Conservation (phyloP, 2,113 vertebrate genomes). For the Steatornis caripensis region DNA sequence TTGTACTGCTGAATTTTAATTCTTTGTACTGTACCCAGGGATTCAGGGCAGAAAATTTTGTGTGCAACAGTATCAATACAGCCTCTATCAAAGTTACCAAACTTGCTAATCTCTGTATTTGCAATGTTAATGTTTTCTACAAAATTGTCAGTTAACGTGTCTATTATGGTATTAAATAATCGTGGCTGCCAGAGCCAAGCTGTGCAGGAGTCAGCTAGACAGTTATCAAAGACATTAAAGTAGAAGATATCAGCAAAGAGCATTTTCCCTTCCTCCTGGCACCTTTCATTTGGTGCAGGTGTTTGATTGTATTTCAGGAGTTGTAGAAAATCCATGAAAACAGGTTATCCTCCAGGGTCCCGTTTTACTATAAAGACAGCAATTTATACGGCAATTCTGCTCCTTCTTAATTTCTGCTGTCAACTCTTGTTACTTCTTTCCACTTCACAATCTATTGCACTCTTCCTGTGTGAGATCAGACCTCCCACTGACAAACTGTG, state of each 20-base stretch:
- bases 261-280: background rate
- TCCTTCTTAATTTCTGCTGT: background rate
- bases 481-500: background rate
- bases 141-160: slow-evolving; percentile 15
- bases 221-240: background rate
- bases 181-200: background rate
- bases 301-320: background rate
- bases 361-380: background rate
- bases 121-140: background rate
- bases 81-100: background rate
- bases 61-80: background rate
- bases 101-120: slow-evolving; percentile 22
- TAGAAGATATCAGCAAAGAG: background rate
- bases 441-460: background rate
- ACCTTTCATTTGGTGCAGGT: background rate
- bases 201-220: background rate
- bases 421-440: background rate
- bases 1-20: slow-evolving; percentile 30
- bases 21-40: background rate
- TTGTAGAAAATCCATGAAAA: background rate
- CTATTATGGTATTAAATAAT: slow-evolving; percentile 3
- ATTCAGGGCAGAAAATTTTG: background rate
- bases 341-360: background rate
- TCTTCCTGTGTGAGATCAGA: background rate
- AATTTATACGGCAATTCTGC: background rate